Conservation (phyloP, 2,888 invertebrate species). For the Brachynemurus nebulosus region DNA sequence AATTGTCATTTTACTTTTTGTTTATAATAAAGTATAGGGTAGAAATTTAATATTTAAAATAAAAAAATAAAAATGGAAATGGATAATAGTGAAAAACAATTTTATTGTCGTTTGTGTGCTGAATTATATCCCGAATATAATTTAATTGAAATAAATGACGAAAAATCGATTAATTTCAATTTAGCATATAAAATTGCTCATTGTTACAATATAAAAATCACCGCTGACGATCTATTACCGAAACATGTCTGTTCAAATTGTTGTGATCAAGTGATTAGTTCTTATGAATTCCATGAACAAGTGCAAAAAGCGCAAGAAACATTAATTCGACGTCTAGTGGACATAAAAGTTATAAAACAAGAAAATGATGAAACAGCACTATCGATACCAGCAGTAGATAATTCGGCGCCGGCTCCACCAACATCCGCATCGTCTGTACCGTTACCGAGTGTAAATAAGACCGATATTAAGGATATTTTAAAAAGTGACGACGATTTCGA, state of each 20-base stretch:
- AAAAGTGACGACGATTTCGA: not conserved
- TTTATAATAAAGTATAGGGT: too few relatives aligned
- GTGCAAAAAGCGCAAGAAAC: not conserved
- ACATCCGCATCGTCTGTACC: too few relatives aligned
- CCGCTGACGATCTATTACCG: not conserved
- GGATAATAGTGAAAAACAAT: too few relatives aligned
- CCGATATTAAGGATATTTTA: too few relatives aligned
- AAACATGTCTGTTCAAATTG: slow-evolving; percentile 1
- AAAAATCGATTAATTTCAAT: not conserved
- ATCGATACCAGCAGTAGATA: too few relatives aligned
- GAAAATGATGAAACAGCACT: not conserved
- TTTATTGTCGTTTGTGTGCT: slow-evolving; percentile 1
- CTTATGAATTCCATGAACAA: not conserved
- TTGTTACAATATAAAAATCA: not conserved
- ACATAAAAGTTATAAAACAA: not conserved
- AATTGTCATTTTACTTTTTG: too few relatives aligned
- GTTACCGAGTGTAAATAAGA: too few relatives aligned
- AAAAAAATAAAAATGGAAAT: too few relatives aligned
- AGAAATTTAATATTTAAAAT: too few relatives aligned
- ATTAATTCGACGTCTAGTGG: too few relatives aligned
- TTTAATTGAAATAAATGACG: not conserved
- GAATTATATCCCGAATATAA: not conserved
- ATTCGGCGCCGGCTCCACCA: too few relatives aligned
- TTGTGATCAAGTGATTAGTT: not conserved
- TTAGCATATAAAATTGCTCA: not conserved